These are phyloP conservation scores for Sylvilagus floridanus DNA, from an alignment of 2,797 vertebrate species.

Conservation along the genomic window DNA sequence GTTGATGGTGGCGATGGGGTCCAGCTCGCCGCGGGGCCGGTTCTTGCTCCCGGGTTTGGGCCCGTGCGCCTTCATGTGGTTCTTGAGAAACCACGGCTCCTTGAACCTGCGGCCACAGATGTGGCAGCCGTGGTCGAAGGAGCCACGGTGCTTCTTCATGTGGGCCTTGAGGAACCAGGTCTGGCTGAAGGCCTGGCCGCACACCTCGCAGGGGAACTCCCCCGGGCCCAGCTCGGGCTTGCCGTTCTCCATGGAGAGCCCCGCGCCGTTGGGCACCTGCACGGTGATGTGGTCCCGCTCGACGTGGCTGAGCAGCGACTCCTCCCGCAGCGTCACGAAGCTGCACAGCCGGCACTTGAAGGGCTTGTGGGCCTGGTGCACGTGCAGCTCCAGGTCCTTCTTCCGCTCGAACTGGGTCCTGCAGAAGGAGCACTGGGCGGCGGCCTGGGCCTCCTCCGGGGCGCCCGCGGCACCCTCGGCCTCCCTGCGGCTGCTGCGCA, in stretches of 20 bases:
- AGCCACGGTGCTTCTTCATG: constrained; percentile 96
- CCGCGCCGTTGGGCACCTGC: constrained; percentile 86
- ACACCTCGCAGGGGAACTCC: constrained; percentile 95
- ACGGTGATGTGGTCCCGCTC: constrained; percentile 96
- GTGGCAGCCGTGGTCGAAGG: constrained; percentile 96
- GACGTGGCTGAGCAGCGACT: constrained; percentile 94
- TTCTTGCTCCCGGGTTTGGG: constrained; percentile 91
- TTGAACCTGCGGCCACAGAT: constrained; percentile 96
- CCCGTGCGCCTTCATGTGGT: constrained; percentile 97
- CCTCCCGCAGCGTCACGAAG: constrained; percentile 92
- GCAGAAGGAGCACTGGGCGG: constrained; percentile 89
- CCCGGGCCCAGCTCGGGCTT: constrained; percentile 83
- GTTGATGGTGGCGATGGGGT: constrained; percentile 94
- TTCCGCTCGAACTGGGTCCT: constrained; percentile 89
- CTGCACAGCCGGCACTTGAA: constrained; percentile 94
- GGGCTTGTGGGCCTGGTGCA: constrained; percentile 90
- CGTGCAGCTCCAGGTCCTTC: constrained; percentile 89
- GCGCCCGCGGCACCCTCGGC: not conserved
- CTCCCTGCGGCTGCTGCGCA: constrained; percentile 92
- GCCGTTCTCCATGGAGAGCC: constrained; percentile 85
- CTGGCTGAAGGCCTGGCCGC: constrained; percentile 95
- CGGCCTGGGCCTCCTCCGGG: constrained; percentile 62
- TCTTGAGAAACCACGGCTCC: constrained; percentile 98
- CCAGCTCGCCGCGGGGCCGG: constrained; percentile 91
- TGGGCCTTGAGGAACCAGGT: constrained; percentile 98